Base-by-base conservation (phyloP, 2,888 invertebrate species). In the Cordylochernes scorpioides region DNA sequence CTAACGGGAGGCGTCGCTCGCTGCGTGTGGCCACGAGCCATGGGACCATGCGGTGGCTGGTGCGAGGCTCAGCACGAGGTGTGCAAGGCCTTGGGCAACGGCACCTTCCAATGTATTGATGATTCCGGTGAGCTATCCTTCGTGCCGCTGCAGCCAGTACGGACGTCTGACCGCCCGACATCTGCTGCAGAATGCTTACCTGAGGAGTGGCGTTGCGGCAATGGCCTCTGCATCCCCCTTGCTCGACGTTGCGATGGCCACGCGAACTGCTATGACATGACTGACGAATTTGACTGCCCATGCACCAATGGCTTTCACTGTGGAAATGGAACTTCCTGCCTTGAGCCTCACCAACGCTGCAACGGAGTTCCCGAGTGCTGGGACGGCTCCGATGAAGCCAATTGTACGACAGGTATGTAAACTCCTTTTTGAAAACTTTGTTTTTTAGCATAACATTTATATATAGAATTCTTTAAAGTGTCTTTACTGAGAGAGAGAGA, bases 261-360 rank as follows among this genome's bases (percentile, higher is more conserved):
- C 31, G 60, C 69, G 44, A 66, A 73, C 47, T 73, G 73, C 51
- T 67, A 66, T 42, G 69, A 72, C 48, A 62, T 64, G 47, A 65
- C 67, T 12, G 72, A 73, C 50, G 72, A 73, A 56, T 58, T 60
- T 45, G 59, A 67, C 47, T 73, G 72, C 48, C 63, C 71, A 71
- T 56, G 39, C 12, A 35, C 31, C 8, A 38, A 36, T 14, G 28
- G 69, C 49, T 72, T 72, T 49, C 68, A 66, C 28, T 72, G 72
- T 46, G 68, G 70, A 26, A 67, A 70, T 44, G 59, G 61, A 27
- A 69, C 70, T 40, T 71, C 71, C 27, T 73, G 72, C 51, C 59
- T 73, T 34, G 54, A 65, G n/a, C 59, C 64, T 37, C 54, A 55
- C n/a, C 67, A 64, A 48, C 58, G 60, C 43, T 73, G 72, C 50